Evolutionary conservation across 1,140 invertebrate genomes (phyloP), one percentile per base, ranked within the genome.

Genomic region (Callitettix versicolor): DNA sequence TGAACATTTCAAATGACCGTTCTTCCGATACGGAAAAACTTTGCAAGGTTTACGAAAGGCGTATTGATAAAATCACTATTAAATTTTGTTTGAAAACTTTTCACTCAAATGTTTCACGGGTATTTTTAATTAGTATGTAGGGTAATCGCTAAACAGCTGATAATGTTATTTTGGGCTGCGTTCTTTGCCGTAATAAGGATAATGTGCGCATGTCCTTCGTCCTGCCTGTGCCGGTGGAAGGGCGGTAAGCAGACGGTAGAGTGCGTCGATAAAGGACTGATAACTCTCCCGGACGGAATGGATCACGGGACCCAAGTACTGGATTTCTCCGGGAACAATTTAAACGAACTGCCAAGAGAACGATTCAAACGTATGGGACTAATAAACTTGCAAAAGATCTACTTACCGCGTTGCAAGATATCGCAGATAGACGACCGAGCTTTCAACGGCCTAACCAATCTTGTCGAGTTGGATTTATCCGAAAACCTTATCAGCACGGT

Each of bases 201-300:
- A 24, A 18, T 43, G 3, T 20, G 21, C 2, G 77, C 76, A 15
- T 93, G 90, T 66, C 89, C 89, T 0, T 65, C 70, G 1, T 76
- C 78, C 38, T 94, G 91, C 68, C 73, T 78, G 11, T 94, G 91
- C 73, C 92, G 90, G 64, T 93, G 91, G 91, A 93, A 91, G 68
- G 82, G 84, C 64, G 91, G 90, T 1, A 94, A 94, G 67, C 82
- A 90, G 64, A 88, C 86, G 56, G 88, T 91, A 2, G 89, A 93
- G 66, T 94, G 90, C 70, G 76, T 81, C 11, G 80, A 83, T 42
- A 82, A 83, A 67, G 78, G 79, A 30, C 70, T 91, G n/a, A 78
- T 80, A 36, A 73, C 78, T 4, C 79, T 91, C 40, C 91, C 92
- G 1, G 78, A 80, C 58, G 84, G 85, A 22, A 82, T 95, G 61